phyloP scores from a whole-genome alignment of 2,888 invertebrate species.

The Pyralis farinalis region DNA sequence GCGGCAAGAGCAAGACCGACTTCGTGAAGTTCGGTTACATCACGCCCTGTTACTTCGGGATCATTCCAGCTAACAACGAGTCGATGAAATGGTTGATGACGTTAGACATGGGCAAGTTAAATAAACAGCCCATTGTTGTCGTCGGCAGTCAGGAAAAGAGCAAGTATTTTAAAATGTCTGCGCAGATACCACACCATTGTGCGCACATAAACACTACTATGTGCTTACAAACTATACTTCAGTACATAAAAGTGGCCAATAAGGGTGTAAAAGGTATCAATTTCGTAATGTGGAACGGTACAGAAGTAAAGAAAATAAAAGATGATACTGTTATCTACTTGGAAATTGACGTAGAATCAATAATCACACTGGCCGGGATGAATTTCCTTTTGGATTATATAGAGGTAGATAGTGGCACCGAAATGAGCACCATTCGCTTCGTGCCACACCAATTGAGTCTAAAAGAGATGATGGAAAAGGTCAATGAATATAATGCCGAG shows the following conservation, averaged over 20 bases:
- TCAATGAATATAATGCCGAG: conserved; percentile 46
- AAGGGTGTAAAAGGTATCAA: conserved; percentile 55
- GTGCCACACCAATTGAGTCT: conserved; percentile 32
- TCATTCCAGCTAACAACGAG: conserved; percentile 55
- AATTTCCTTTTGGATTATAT: conserved; percentile 49
- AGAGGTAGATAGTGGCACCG: conserved; percentile 20
- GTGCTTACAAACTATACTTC: conserved; percentile 22
- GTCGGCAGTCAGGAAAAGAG: conserved; percentile 40
- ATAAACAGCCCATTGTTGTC: conserved; percentile 37
- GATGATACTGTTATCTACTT: too few species aligned
- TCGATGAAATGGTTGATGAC: conserved; percentile 51
- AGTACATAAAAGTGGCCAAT: conserved; percentile 49
- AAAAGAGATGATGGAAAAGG: conserved; percentile 32
- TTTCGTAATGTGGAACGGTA: conserved; percentile 54
- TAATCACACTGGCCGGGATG: conserved; percentile 37
- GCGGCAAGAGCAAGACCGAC: conserved; percentile 43
- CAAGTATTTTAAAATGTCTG: conserved; percentile 4
- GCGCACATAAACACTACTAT: too few species aligned
- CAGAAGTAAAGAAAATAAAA: too few species aligned
- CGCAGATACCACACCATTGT: too few species aligned
- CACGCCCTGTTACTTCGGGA: conserved; percentile 49
- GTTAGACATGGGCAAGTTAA: conserved; percentile 47
- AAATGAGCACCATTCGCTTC: conserved; percentile 16
- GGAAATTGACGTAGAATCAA: conserved; percentile 51
- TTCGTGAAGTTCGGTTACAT: conserved; percentile 57